These are phyloP conservation scores for Sphenopsis melanotis DNA, from an alignment of 2,797 vertebrate genomes.

Conservation along the genomic window DNA sequence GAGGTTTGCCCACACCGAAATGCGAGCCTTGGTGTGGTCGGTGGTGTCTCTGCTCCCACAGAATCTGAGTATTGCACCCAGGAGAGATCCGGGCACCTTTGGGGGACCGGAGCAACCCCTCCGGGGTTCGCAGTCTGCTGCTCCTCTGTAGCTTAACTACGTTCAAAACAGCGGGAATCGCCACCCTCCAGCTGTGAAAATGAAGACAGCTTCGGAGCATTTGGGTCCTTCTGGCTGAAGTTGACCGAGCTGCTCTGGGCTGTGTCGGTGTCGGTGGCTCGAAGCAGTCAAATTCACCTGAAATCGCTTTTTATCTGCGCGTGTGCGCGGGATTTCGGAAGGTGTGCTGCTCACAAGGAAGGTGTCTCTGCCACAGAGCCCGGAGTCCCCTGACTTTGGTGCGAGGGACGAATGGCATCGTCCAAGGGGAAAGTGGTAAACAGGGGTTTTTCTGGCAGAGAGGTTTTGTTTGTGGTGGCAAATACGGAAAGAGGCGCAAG, in stretches of 20 bases:
- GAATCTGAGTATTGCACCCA: accelerated
- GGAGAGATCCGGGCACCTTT: background rate
- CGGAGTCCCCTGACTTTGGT: accelerated
- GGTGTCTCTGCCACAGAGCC: background rate
- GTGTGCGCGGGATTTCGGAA: background rate
- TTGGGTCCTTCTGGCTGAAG: background rate
- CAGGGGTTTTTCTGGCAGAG: background rate
- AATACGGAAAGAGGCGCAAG: background rate
- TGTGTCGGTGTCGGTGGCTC: background rate
- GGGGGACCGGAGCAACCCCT: background rate
- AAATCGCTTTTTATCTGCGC: background rate
- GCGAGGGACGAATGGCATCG: background rate
- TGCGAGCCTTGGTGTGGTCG: background rate
- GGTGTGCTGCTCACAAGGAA: accelerated
- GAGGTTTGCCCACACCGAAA: background rate
- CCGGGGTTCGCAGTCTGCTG: background rate
- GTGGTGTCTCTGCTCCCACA: background rate
- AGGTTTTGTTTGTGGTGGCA: background rate
- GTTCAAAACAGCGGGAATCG: background rate
- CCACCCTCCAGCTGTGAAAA: background rate
- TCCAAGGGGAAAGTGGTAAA: background rate
- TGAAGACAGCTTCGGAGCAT: accelerated
- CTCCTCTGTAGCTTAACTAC: background rate
- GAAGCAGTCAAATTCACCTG: background rate
- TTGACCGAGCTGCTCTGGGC: accelerated